These are phyloP conservation scores for Machaerirhynchus nigripectus DNA, from an alignment of 2,113 vertebrate genomes.

Conservation along the genomic window DNA sequence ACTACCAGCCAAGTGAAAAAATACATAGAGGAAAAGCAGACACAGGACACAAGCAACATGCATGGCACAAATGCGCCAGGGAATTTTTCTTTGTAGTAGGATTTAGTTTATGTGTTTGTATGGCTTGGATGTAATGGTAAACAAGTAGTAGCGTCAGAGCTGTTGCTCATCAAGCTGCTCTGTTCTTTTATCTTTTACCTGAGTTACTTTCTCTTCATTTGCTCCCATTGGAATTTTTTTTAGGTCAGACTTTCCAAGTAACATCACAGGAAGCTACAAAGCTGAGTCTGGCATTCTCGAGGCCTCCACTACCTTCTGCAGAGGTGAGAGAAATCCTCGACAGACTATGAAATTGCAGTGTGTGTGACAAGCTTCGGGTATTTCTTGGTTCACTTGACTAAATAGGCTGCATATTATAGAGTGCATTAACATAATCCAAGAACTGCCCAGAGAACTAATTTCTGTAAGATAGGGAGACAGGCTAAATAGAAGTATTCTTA, in stretches of 20 bases:
- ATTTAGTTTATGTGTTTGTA: neutral
- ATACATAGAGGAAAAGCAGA: neutral
- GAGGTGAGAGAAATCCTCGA: constrained; percentile 69
- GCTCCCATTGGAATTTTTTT: neutral
- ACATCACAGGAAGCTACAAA: constrained; percentile 86
- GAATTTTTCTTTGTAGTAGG: neutral
- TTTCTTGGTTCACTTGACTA: neutral
- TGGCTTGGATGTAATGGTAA: neutral
- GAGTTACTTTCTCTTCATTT: neutral
- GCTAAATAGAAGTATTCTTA: neutral
- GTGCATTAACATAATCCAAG: neutral
- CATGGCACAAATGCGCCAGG: rapidly evolving
- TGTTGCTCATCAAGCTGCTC: neutral
- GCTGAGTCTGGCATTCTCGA: constrained; percentile 84
- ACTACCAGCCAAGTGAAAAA: neutral
- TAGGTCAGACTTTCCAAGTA: constrained; percentile 80
- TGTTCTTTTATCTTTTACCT: neutral
- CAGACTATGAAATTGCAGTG: neutral
- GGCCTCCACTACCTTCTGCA: constrained; percentile 74
- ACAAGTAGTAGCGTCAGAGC: neutral
- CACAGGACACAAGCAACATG: rapidly evolving
- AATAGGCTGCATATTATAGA: neutral
- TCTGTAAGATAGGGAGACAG: neutral
- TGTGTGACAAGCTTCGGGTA: neutral
- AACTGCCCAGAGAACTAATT: neutral